These are phyloP conservation scores for Falco naumanni DNA, from an alignment of 2,797 vertebrate species.

Conservation along the genomic window DNA sequence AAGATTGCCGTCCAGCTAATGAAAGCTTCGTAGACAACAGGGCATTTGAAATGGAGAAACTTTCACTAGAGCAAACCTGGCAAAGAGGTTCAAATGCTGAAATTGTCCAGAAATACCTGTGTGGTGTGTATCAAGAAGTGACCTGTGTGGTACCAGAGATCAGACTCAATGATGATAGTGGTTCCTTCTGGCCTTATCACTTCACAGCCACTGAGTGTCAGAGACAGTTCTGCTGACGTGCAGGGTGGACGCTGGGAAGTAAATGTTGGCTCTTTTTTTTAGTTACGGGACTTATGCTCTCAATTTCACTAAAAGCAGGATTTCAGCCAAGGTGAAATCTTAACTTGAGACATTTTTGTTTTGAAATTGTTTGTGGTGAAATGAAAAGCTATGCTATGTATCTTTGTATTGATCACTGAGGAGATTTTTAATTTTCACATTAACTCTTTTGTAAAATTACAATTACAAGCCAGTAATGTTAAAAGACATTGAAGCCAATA, in stretches of 20 bases:
- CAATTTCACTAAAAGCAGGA: neutral
- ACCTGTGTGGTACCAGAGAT: neutral
- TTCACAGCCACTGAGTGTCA: neutral
- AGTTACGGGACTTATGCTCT: neutral
- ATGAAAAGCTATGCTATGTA: neutral
- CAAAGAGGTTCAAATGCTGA: neutral
- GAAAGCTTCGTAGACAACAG: neutral
- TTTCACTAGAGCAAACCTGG: neutral
- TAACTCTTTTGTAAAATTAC: neutral
- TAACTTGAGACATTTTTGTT: neutral
- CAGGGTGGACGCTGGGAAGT: neutral
- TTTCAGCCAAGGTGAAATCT: conserved; percentile 19
- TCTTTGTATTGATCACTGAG: neutral
- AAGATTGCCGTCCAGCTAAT: neutral
- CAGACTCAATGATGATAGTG: neutral
- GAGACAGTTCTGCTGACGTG: neutral
- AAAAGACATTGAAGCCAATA: neutral
- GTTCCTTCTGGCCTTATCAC: neutral
- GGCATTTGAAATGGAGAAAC: neutral
- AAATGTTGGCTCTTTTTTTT: neutral
- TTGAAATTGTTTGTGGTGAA: neutral
- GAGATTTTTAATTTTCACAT: conserved; percentile 7
- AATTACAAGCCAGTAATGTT: neutral
- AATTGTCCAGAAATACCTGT: neutral
- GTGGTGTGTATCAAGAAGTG: neutral